Evolutionary conservation across 2,797 vertebrate genomes (phyloP), one percentile per base, ranked within the genome.

Genomic region (Platalea minor): DNA sequence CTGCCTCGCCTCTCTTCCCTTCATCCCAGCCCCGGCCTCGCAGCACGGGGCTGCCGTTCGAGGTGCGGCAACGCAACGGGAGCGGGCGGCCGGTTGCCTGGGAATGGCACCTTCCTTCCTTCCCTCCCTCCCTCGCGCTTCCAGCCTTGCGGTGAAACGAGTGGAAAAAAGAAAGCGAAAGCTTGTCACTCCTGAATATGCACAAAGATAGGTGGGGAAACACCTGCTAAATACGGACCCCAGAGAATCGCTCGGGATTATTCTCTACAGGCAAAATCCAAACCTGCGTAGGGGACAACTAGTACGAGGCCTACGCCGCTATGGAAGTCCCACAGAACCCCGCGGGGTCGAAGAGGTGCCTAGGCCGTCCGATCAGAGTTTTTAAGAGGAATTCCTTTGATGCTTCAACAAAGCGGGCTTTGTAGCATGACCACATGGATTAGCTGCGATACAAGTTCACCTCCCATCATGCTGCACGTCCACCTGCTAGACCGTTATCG

Each of bases 121-220:
- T 84, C 54, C 60, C 56, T 39, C 88, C 83, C 48, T 88, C 77
- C 81, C 77, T 85, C 37, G 17, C 35, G 68, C 88, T 79, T 95
- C 93, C 94, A 69, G 88, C 91, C 93, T 82, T 29, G 72, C 39
- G 35, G 79, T 76, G 90, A 91, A 88, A 95, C 45, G 35, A 91
- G 94, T 23, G 77, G 81, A 79, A 88, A 85, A 88, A 94, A 88
- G 79, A 82, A 86, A 95, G 92, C 77, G 20, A 88, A 92, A 93
- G 93, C 93, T 87, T 13, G 74, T 96, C 95, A 78, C 91, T 94
- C 90, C 88, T 43, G 54, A 69, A 74, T 89, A 91, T 85, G 91
- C 93, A 91, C 85, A 89, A 92, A 91, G 63, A 77, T 43, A 43
- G 93, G 95, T 82, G 96, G 83, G 94, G 93, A 72, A 88, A 95